phyloP scores from a whole-genome alignment of 1,140 invertebrate species.

The Leptinotarsa lineolata region DNA sequence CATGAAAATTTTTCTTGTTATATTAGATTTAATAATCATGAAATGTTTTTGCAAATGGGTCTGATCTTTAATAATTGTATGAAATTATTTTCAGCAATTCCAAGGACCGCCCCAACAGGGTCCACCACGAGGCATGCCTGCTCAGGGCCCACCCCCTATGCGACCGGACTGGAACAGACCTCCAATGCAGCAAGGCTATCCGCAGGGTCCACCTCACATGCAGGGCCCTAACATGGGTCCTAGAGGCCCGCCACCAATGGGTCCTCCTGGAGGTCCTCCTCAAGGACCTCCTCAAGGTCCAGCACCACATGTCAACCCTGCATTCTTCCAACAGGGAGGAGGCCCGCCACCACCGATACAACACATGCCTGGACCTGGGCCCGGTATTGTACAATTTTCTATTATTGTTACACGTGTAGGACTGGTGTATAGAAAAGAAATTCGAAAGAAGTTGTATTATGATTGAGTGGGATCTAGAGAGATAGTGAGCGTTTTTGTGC shows the following conservation, averaged over 20 bases:
- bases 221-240: slow-evolving; percentile 68
- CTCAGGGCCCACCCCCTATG: slow-evolving; percentile 66
- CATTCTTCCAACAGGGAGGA: slow-evolving; percentile 83
- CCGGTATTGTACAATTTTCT: slow-evolving; percentile 32
- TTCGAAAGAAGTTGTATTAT: too few relatives aligned
- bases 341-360: slow-evolving; percentile 65
- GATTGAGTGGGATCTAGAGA: too few relatives aligned
- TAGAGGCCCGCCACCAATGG: slow-evolving; percentile 59
- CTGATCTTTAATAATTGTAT: too few relatives aligned
- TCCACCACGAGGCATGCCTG: slow-evolving; percentile 64
- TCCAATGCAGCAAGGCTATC: slow-evolving; percentile 64
- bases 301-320: slow-evolving; percentile 94
- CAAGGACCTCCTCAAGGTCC: slow-evolving; percentile 69
- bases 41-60: too few relatives aligned
- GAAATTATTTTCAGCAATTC: slow-evolving; percentile 18
- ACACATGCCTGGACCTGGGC: slow-evolving; percentile 57
- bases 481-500: too few relatives aligned
- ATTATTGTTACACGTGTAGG: slow-evolving; percentile 15
- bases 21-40: too few relatives aligned
- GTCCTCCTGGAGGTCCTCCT: slow-evolving; percentile 64
- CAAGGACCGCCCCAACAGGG: slow-evolving; percentile 68
- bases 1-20: too few relatives aligned
- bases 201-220: slow-evolving; percentile 66
- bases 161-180: slow-evolving; percentile 78
- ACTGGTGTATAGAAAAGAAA: slow-evolving; percentile 7